These are phyloP conservation scores for Didymodactylos carnosus DNA, from an alignment of 2,888 invertebrate genomes.

Conservation along the genomic window DNA sequence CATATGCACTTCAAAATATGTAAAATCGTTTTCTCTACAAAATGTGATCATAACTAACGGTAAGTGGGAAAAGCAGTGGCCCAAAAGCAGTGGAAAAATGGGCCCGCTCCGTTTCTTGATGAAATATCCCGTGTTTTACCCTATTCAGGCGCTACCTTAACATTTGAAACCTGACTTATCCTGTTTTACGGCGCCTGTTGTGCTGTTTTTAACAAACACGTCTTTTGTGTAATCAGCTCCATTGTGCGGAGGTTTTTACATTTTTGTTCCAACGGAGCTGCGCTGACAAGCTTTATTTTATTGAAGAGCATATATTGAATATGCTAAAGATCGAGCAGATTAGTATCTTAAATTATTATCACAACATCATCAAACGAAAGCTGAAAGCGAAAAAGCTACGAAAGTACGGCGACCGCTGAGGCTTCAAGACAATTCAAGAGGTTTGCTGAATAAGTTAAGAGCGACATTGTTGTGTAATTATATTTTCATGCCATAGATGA, in stretches of 20 bases:
- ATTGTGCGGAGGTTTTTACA: no score
- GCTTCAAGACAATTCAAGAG: background rate
- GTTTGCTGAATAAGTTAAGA: background rate
- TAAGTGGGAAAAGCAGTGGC: no score
- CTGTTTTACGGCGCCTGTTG: background rate
- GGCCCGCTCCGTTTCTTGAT: no score
- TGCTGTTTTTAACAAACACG: no score
- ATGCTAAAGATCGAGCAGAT: slow-evolving; percentile 9
- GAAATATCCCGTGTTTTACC: no score
- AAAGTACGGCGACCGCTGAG: background rate
- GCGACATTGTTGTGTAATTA: no score
- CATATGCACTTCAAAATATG: no score
- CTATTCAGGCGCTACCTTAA: background rate
- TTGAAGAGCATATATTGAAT: slow-evolving; percentile 4
- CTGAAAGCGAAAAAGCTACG: slow-evolving; percentile 20
- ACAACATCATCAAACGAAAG: slow-evolving; percentile 25
- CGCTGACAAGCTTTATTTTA: background rate
- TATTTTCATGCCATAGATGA: background rate
- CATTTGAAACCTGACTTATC: background rate
- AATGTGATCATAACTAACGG: no score
- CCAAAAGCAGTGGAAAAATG: no score
- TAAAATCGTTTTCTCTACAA: no score
- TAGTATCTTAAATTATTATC: slow-evolving; percentile 18
- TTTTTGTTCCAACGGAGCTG: no score
- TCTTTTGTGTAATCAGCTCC: no score